Evolutionary conservation across 2,113 vertebrate species (phyloP), one percentile per base, ranked within the genome.

Genomic region (Candoia aspera): DNA sequence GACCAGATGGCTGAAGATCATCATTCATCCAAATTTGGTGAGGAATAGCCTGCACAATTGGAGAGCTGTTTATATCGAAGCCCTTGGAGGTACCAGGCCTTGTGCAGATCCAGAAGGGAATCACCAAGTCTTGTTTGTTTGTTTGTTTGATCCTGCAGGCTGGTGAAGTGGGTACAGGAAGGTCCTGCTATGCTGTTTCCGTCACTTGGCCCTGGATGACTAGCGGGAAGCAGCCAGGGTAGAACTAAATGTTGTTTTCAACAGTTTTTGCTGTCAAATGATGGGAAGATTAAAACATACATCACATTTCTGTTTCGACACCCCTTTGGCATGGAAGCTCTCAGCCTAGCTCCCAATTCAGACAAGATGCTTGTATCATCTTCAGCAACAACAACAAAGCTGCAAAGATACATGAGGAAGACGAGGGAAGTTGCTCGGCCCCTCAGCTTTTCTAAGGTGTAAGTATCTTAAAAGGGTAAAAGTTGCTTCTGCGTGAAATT

Each of bases 1-100:
- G 97, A 96, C 97, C 97, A 98, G 98, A 98, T 98, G 98, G 98
- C 93, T 97, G 96, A 97, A 98, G 97, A 98, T 94, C 97, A 97
- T 97, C 97, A 96, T 97, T 97, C 97, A 97, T 97, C 98, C 97
- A 97, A 97, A 97, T 98, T 97, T 97, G 97, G 96, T 97, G 97
- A 87, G 87, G 95, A 96, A 96, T 97, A 96, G 94, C 92, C 96
- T 93, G 94, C 95, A 94, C 97, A 96, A 95, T 96, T 95, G 95
- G 94, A 95, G 97, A 96, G 96, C 89, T 90, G 97, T 97, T 97
- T 94, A 96, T 97, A 97, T 97, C 95, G 97, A 96, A 95, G 96
- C 86, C 10, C 91, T 95, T 92, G 90, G 24, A 95, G 95, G 89
- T 94, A 88, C 95, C 96, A 91, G 91, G 92, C 95, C 96, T 97